Evolutionary conservation across 2,113 vertebrate species (phyloP), one percentile per base, ranked within the genome.

Genomic region (Gallinago jamesoni): DNA sequence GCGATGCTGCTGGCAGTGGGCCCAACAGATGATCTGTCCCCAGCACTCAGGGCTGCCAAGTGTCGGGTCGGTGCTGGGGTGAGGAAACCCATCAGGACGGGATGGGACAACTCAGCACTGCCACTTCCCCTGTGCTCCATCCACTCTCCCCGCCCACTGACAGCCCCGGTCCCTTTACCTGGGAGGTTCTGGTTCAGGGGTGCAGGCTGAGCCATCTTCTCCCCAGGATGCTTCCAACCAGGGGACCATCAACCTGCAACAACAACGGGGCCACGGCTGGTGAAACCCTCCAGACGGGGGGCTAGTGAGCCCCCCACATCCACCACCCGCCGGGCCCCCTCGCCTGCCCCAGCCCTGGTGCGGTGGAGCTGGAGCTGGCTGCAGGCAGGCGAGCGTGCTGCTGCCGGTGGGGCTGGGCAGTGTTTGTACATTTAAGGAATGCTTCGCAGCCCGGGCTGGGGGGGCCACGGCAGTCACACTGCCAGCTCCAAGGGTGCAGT

Each of bases 141-240:
- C 45, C 0, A 0, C 47, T 31, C 53, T 23, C 60, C 50, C 37
- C 30, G 12, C 43, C 33, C 2, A 0, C 35, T 20, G 73, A 62
- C 2, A 1, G 6, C 12, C 59, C 27, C 2, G 0, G 12, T 35
- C 47, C 70, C 52, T 87, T 98, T 97, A 99, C 99, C 99, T 96
- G 99, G 98, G 84, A 99, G 97, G 86, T 99, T 99, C 76, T 98
- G 97, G 95, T 98, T 99, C 84, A 99, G 97, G 93, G 98, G 98
- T 30, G 98, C 97, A 1, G 99, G 98, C 93, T 99, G 98, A 92
- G 98, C 98, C 99, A 99, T 99, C 85, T 98, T 98, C 95, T 91
- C 67, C 64, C 43, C 0, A 0, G 37, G 50, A 66, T 8, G 57
- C 62, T 19, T 55, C 70, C 19, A 25, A 69, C 33, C 55, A 48